A percentile compares a stretch with the other conserved stretches of the same genome.
Evolutionary conservation across 1,140 invertebrate genomes (phyloP).

Genomic region (Brachionus koreanus): DNA sequence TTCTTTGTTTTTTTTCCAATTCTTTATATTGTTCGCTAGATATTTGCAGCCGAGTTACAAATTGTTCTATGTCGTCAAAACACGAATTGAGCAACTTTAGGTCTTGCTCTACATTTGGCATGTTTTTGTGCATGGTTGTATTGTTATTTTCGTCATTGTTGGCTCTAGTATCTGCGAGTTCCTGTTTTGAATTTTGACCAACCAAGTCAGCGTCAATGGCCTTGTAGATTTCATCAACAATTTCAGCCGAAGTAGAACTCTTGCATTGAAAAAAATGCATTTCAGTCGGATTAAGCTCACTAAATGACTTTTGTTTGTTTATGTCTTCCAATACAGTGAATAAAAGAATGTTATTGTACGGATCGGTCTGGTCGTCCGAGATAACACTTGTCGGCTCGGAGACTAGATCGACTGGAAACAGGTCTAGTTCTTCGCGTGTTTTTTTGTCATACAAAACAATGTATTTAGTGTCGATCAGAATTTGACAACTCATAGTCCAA

Average conservation of each 20-base stretch:
- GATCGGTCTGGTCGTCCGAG: background rate
- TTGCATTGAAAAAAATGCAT: slow-evolving; percentile 34
- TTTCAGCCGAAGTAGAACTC: background rate
- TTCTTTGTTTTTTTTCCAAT: background rate
- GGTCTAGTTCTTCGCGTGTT: background rate
- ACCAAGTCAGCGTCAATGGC: background rate
- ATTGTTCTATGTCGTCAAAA: slow-evolving; percentile 32
- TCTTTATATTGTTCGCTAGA: slow-evolving; percentile 23
- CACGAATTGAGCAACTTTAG: slow-evolving; percentile 6
- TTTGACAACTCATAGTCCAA: slow-evolving; percentile 28
- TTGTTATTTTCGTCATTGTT: slow-evolving; percentile 5
- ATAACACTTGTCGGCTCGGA: background rate
- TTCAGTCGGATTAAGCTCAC: background rate
- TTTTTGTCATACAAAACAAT: background rate
- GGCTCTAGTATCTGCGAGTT: background rate
- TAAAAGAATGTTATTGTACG: background rate
- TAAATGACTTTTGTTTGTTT: background rate
- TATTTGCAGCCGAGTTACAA: slow-evolving; percentile 21
- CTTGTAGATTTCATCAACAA: slow-evolving; percentile 14
- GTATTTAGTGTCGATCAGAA: slow-evolving; percentile 17
- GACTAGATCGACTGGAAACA: background rate
- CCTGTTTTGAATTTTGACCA: background rate
- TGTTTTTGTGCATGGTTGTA: background rate
- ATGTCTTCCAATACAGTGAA: slow-evolving; percentile 5
- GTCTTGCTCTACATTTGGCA: slow-evolving; percentile 16